A percentile compares a stretch with the other conserved stretches of the same genome.
Conservation (phyloP, 2,113 vertebrate genomes). For the Tyrannus savana region DNA sequence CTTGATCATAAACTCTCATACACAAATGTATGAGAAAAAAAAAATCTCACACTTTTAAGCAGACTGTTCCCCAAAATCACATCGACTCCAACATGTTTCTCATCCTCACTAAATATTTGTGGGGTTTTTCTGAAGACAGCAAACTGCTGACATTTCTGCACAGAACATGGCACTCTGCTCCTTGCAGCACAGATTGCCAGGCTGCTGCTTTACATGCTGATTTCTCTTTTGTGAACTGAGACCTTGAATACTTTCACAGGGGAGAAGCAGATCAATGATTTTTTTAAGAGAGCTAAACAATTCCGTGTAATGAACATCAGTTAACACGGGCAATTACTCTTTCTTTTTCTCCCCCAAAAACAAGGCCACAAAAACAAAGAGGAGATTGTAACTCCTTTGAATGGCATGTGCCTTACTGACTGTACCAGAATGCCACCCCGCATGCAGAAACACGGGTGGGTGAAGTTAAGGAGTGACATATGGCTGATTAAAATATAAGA, state of each 20-base stretch:
- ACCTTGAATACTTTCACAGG: neutral
- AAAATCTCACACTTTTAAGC: neutral
- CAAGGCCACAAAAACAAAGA: constrained; percentile 21
- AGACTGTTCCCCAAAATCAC: neutral
- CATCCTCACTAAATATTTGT: neutral
- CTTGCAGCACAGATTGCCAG: constrained; percentile 19
- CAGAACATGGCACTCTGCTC: neutral
- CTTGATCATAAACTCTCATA: neutral
- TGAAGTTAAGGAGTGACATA: constrained; percentile 11
- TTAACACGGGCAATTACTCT: constrained; percentile 39
- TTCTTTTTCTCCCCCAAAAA: neutral
- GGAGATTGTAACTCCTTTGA: constrained; percentile 27
- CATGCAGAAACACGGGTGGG: neutral
- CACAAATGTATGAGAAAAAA: neutral
- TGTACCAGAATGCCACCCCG: constrained; percentile 26
- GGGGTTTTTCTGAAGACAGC: neutral
- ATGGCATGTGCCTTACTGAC: constrained; percentile 31
- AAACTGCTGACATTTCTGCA: neutral
- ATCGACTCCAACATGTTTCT: neutral
- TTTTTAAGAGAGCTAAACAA: constrained; percentile 52
- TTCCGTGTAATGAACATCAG: constrained; percentile 15
- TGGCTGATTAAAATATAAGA: constrained; percentile 24
- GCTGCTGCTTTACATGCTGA: constrained; percentile 17
- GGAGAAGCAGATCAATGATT: constrained; percentile 29
- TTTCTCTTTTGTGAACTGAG: constrained; percentile 40